Evolutionary conservation across 2,888 invertebrate genomes (phyloP).

Genomic region (Odontocerum albicorne): DNA sequence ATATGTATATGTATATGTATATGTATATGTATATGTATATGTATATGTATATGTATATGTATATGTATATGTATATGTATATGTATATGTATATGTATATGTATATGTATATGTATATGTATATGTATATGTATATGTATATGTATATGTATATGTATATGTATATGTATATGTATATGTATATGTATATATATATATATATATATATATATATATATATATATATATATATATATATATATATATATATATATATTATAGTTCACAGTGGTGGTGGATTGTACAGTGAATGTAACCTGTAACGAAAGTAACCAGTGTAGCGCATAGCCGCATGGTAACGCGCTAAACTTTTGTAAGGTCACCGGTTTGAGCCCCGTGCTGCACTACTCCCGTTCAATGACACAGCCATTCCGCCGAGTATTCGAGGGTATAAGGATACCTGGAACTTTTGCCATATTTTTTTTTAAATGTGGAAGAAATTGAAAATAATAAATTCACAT

Average conservation of each 20-base stretch:
- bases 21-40: neutral
- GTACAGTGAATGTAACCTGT: too few species aligned
- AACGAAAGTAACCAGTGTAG: too few species aligned
- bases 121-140: neutral
- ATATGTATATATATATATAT: neutral
- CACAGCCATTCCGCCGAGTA: too few species aligned
- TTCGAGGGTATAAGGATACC: too few species aligned
- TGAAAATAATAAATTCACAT: too few species aligned
- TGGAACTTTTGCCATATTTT: too few species aligned
- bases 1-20: neutral
- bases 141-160: neutral
- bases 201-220: neutral
- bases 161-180: neutral
- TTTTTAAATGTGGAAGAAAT: too few species aligned
- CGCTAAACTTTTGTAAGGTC: too few species aligned
- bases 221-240: neutral
- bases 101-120: neutral
- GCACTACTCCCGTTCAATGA: too few species aligned
- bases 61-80: neutral
- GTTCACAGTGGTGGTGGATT: too few species aligned
- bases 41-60: neutral
- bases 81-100: neutral
- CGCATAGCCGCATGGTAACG: too few species aligned
- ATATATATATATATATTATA: neutral
- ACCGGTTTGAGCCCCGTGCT: too few species aligned